Evolutionary conservation across 2,888 invertebrate species (phyloP), one percentile per base, ranked within the genome.

Genomic region (Byasa hedistus): DNA sequence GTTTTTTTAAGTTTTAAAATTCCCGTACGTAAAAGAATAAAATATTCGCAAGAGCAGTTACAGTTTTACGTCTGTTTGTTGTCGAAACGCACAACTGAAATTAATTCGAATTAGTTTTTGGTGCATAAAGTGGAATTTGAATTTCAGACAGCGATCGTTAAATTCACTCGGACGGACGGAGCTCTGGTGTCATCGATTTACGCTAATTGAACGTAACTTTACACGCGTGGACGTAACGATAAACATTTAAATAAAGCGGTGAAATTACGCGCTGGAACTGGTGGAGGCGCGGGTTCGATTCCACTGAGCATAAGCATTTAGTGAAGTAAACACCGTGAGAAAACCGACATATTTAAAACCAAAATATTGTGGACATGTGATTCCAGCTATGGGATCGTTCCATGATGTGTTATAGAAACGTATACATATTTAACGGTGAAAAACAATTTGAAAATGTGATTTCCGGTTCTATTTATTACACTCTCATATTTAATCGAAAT

Each of bases 181-280:
- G 78, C 77, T 80, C 75, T 75, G 79, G 82, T 85, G 82, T 86
- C 87, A 87, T 86, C 84, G 85, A 77, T 80, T 86, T 76, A 77
- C 81, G 74, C 78, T 89, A 89, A 89, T 89, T 89, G 89, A 84
- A 84, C 82, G 85, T 82, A 85, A 86, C 85, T 87, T 88, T 87
- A 86, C 85, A 81, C 79, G 72, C 77, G 77, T 73, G 76, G 73
- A 73, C 74, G 78, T 75, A 74, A 71, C 69, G 72, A 75, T 76
- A 74, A 73, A 71, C 71, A 73, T 68, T 52, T n/a, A 44, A 12
- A 44, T 44, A 32, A 32, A 3, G 44, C 44, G 19, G 44, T 44
- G 1, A 17, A 15, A 44, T 17, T 17, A 44, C 12, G 17, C 2
- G 17, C 19, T 44, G 44, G 12, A 32, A 32, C 32, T 32, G n/a